Base-by-base conservation (phyloP, 2,113 vertebrate genomes). In the Istiophorus platypterus region DNA sequence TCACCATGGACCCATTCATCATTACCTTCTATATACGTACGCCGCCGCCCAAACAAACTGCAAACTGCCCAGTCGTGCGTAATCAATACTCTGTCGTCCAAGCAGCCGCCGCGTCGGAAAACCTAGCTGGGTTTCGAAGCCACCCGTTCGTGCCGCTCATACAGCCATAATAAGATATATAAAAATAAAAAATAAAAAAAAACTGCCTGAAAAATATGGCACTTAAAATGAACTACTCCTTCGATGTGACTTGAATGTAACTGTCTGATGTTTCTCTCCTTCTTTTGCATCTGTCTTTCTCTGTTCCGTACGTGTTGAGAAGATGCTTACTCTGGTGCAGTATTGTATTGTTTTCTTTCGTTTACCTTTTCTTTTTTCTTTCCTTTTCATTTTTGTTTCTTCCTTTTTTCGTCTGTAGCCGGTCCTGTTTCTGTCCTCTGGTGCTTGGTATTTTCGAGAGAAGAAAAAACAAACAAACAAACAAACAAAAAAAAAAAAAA, bases 171-270 rank as follows among this genome's bases (percentile, higher is more conserved):
- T 73, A 83, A 74, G 75, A 80, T 75, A 47, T 26, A n/a, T n/a
- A n/a, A n/a, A n/a, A n/a, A n/a, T n/a, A 85, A 82, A 51, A 81
- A 61, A 79, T 72, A 78, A 56, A 26, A 65, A 72, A 45, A 88
- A 83, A 90, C 93, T 93, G 92, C 89, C 91, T 90, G 88, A 89
- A 64, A 85, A 86, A 80, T 67, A 84, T 81, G 61, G 73, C 86
- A 84, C 76, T 76, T 75, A 65, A 84, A 85, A 91, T 4, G 76
- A 84, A 92, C 91, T 87, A 92, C 91, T 92, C 67, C 90, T 93
- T 87, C 93, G 91, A 94, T 96, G 96, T 97, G 94, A 94, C 91
- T 91, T 96, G 93, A 96, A 91, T 81, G 92, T 96, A 95, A 84
- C 74, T 59, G 94, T 96, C 92, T 93, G 90, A 87, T 89, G 89